A percentile compares a stretch with the other conserved stretches of the same genome.
Evolutionary conservation across 1,140 invertebrate species (phyloP).

Genomic region (Bombus fervidus): DNA sequence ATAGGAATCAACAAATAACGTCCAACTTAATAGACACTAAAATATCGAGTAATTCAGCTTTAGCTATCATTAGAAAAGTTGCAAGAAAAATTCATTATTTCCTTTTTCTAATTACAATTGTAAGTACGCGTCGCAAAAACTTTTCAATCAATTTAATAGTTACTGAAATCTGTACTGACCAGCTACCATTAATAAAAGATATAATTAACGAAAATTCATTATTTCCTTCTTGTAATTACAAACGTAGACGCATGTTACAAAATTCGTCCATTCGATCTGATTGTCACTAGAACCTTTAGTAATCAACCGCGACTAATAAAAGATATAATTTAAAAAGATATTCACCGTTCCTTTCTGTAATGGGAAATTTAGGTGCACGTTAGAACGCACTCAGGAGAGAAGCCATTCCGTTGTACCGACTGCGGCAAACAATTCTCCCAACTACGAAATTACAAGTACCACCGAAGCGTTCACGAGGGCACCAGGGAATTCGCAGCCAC

Average conservation of each 20-base stretch:
- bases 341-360: not conserved
- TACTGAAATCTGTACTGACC: not conserved
- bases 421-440: conserved; percentile 92
- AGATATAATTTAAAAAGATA: no score
- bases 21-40: no score
- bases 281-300: not conserved
- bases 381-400: conserved; percentile 80
- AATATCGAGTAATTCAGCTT: no score
- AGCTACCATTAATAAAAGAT: not conserved
- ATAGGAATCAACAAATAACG: no score
- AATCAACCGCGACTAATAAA: no score
- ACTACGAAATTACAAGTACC: conserved; percentile 90
- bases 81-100: no score
- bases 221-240: not conserved
- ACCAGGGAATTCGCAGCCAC: conserved; percentile 89
- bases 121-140: no score
- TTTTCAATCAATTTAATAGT: not conserved
- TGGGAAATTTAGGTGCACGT: conserved; percentile 71
- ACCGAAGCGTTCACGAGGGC: conserved; percentile 87
- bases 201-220: not conserved
- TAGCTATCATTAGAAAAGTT: no score
- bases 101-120: not conserved
- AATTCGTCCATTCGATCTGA: no score
- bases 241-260: no score
- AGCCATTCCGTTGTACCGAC: conserved; percentile 88